These are phyloP conservation scores for Latrodectus hesperus DNA, from an alignment of 2,888 invertebrate species.

Conservation along the genomic window DNA sequence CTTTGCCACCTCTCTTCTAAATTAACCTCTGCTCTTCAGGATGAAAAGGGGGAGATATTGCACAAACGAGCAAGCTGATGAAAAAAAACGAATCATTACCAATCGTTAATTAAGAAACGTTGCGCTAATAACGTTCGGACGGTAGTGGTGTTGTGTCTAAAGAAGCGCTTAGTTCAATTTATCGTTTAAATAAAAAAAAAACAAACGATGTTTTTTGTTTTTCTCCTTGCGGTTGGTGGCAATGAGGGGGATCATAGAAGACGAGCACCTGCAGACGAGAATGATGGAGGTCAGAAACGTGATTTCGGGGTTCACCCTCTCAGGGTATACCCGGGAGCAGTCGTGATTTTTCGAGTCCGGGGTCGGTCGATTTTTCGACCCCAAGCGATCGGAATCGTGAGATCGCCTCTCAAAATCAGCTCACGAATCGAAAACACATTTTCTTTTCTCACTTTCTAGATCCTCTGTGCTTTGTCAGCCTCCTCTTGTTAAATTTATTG, in stretches of 20 bases:
- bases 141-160: background rate
- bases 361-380: slow-evolving; percentile 34
- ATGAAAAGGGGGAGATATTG: background rate
- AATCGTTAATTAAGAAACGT: slow-evolving; percentile 45
- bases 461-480: background rate
- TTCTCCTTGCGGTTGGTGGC: slow-evolving; percentile 27
- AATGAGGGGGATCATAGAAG: background rate
- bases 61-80: slow-evolving; percentile 6
- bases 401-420: slow-evolving; percentile 27
- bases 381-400: slow-evolving; percentile 38
- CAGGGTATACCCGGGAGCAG: slow-evolving; percentile 31
- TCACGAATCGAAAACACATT: slow-evolving; percentile 48
- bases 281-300: slow-evolving; percentile 30
- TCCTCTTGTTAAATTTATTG: background rate
- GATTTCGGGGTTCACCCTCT: slow-evolving; percentile 26
- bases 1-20: slow-evolving; percentile 20
- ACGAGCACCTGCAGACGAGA: slow-evolving; percentile 17
- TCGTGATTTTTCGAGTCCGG: slow-evolving; percentile 52
- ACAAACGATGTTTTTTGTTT: background rate
- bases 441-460: slow-evolving; percentile 13
- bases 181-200: slow-evolving; percentile 17
- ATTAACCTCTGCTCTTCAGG: slow-evolving; percentile 21
- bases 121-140: background rate
- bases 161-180: slow-evolving; percentile 6
- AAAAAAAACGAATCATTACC: slow-evolving; percentile 31